A percentile compares a stretch with the other conserved stretches of the same genome.
phyloP scores from a whole-genome alignment of 2,113 vertebrate genomes.

The Dasypus novemcinctus region DNA sequence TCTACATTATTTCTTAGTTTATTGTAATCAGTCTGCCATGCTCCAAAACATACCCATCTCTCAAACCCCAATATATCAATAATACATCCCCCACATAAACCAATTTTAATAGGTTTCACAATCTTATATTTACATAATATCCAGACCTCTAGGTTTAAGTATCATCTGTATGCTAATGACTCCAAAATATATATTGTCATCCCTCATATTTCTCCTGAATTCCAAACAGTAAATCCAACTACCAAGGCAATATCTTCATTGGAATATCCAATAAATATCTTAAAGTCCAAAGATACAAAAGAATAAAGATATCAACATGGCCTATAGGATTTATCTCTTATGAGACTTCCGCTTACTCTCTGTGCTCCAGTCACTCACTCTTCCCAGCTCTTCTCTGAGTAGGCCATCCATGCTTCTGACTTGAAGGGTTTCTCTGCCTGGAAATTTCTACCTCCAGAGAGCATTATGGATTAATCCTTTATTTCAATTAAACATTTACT shows the following conservation, averaged over 20 bases:
- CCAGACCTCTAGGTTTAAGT: neutral
- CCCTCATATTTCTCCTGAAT: neutral
- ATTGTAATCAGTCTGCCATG: neutral
- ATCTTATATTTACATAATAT: neutral
- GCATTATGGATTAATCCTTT: neutral
- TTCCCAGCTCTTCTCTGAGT: neutral
- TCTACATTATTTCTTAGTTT: neutral
- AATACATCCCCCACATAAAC: neutral
- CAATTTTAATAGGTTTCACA: neutral
- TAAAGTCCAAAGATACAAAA: neutral
- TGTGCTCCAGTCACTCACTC: neutral
- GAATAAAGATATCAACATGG: neutral
- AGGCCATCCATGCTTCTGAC: too few relatives aligned
- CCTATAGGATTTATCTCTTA: neutral
- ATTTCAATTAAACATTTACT: neutral
- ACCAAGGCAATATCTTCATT: too few relatives aligned
- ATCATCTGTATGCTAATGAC: neutral
- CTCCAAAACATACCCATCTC: neutral
- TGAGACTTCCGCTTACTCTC: neutral
- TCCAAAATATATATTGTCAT: neutral
- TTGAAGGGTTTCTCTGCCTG: neutral
- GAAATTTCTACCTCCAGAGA: neutral
- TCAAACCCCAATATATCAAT: neutral
- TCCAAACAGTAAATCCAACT: neutral
- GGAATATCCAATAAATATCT: neutral